Conservation (phyloP, 1,140 invertebrate genomes). For the Aphis gossypii region DNA sequence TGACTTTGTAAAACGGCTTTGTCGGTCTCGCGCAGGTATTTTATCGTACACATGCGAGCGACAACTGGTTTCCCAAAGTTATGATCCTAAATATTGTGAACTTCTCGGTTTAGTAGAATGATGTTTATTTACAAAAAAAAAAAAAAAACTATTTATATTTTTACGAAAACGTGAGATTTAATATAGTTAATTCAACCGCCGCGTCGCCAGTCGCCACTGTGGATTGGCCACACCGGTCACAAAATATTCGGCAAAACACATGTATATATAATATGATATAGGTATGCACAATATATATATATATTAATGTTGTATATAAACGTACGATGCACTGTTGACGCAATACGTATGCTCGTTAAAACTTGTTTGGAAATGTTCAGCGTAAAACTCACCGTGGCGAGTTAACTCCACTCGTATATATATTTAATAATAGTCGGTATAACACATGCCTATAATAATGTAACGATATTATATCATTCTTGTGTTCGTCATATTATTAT, state of each 20-base stretch:
- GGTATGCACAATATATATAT: background rate
- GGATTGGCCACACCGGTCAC: background rate
- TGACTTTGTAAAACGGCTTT: constrained; percentile 35
- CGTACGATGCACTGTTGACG: background rate
- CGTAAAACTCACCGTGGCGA: background rate
- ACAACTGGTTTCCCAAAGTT: constrained; percentile 55
- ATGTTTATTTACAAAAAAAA: background rate
- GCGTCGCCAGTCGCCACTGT: background rate
- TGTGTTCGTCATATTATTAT: background rate
- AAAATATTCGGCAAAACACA: background rate
- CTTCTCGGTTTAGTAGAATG: background rate
- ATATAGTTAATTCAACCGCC: background rate
- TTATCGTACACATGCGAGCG: background rate
- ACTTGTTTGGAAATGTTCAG: background rate
- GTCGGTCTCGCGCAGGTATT: constrained; percentile 26
- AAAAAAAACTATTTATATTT: background rate
- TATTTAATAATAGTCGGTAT: background rate
- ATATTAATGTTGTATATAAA: too few species aligned
- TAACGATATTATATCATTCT: background rate
- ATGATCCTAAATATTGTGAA: constrained; percentile 48
- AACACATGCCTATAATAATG: background rate
- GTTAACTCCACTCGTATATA: background rate
- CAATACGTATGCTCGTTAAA: background rate
- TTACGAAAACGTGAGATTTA: background rate
- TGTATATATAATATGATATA: too few species aligned